Conservation (phyloP, 2,797 vertebrate genomes). For the Phataginus tetradactyla region DNA sequence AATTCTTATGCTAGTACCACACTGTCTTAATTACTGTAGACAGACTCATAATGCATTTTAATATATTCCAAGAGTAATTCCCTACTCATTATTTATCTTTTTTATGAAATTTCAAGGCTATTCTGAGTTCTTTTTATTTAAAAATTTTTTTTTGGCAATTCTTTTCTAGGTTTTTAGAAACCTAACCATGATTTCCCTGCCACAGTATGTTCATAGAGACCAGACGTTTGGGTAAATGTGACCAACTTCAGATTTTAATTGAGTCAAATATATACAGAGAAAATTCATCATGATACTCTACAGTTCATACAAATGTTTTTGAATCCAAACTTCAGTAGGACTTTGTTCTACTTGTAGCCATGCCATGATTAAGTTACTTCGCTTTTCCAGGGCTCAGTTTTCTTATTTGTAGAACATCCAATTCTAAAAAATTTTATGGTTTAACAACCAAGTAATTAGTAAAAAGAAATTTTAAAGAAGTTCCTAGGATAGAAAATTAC, state of each 20-base stretch:
- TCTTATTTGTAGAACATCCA: conserved; percentile 37
- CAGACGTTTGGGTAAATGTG: not conserved
- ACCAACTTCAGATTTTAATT: conserved; percentile 4
- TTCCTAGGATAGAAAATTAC: conserved; percentile 7
- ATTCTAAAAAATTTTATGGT: not conserved
- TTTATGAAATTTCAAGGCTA: not conserved
- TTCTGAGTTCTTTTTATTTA: not conserved
- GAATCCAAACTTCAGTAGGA: not conserved
- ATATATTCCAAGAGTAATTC: not conserved
- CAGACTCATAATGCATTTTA: not conserved
- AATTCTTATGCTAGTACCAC: not conserved
- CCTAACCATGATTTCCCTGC: not conserved
- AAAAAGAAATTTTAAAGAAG: not conserved
- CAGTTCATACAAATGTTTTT: conserved; percentile 14
- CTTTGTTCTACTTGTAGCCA: not conserved
- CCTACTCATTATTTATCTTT: not conserved
- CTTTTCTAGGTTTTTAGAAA: conserved; percentile 35
- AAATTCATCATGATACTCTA: not conserved
- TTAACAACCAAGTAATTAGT: conserved; percentile 7
- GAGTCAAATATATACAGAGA: not conserved
- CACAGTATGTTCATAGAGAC: not conserved
- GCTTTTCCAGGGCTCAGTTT: not conserved
- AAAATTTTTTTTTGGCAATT: not conserved
- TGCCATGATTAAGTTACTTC: not conserved
- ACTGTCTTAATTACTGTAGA: not conserved